phyloP scores from a whole-genome alignment of 2,888 invertebrate species.

The Thereva nobilitata region DNA sequence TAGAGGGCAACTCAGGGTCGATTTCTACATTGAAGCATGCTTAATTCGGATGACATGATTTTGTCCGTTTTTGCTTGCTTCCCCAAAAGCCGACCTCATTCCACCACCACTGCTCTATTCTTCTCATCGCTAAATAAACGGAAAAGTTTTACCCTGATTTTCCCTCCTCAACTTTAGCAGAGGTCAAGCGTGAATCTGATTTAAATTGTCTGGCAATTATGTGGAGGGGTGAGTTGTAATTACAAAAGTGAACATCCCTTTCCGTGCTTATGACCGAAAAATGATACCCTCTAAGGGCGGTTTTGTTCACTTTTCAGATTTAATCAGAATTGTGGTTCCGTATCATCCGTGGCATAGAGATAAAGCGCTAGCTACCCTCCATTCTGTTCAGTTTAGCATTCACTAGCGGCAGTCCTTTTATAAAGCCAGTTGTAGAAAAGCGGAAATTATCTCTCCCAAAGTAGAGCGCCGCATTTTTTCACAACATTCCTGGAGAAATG shows the following conservation, averaged over 20 bases:
- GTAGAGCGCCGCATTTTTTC: conserved; percentile 20
- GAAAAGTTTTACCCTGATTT: conserved; percentile 3
- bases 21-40: background rate
- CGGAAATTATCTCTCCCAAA: conserved; percentile 28
- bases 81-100: background rate
- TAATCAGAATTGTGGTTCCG: conserved; percentile 24
- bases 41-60: too few species aligned
- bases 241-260: conserved; percentile 11
- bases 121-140: background rate
- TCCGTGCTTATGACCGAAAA: conserved; percentile 27
- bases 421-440: conserved; percentile 10
- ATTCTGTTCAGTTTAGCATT: background rate
- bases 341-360: too few species aligned
- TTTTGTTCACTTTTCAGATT: conserved; percentile 10
- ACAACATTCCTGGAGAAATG: conserved; percentile 25
- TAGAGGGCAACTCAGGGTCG: background rate
- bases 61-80: too few species aligned
- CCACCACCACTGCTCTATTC: background rate
- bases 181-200: background rate
- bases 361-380: too few species aligned
- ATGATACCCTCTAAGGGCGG: conserved; percentile 10
- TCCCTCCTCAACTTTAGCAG: conserved; percentile 2
- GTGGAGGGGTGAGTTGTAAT: background rate
- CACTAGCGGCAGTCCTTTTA: background rate
- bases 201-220: conserved; percentile 14